Percentiles rank a stretch among this genome's conserved stretches.
phyloP scores from a whole-genome alignment of 1,140 invertebrate species.

The Nephotettix cincticeps region DNA sequence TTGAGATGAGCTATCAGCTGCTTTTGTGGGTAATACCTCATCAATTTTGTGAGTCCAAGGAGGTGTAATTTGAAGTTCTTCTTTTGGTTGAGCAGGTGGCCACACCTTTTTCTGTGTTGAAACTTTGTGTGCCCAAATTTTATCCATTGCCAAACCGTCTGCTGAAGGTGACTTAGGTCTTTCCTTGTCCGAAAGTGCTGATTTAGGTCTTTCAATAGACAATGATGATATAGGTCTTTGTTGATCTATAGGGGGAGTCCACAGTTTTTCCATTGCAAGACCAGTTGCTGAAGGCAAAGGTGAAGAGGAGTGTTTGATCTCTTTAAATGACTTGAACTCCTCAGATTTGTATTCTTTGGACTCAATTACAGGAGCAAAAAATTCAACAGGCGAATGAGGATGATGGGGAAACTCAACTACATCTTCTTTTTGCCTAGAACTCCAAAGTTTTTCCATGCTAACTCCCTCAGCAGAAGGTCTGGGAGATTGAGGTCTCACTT shows the following conservation, averaged over 20 bases:
- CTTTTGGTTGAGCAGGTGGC: conserved; percentile 48
- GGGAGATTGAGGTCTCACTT: conserved; percentile 28
- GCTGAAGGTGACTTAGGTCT: conserved; percentile 50
- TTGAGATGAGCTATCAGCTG: not conserved
- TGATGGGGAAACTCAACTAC: not conserved
- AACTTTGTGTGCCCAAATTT: conserved; percentile 59
- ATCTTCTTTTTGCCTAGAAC: conserved; percentile 25
- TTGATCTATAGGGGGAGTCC: conserved; percentile 40
- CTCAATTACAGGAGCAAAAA: not conserved
- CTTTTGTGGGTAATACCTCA: not conserved
- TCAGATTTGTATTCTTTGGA: not conserved
- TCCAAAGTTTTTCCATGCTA: conserved; percentile 62
- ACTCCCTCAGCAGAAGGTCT: conserved; percentile 56
- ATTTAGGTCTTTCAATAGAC: not conserved
- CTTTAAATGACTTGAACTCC: not conserved
- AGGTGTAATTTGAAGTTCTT: conserved; percentile 35
- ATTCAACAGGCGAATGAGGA: no score
- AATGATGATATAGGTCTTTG: not conserved
- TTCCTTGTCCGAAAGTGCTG: not conserved
- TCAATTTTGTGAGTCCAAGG: not conserved
- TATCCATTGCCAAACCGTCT: conserved; percentile 62
- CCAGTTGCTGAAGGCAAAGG: conserved; percentile 58
- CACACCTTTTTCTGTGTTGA: conserved; percentile 49
- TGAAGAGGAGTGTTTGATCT: conserved; percentile 37
- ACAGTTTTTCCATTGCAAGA: conserved; percentile 62